Conservation (phyloP, 2,797 vertebrate species). For the Phoxinus dragarum region DNA sequence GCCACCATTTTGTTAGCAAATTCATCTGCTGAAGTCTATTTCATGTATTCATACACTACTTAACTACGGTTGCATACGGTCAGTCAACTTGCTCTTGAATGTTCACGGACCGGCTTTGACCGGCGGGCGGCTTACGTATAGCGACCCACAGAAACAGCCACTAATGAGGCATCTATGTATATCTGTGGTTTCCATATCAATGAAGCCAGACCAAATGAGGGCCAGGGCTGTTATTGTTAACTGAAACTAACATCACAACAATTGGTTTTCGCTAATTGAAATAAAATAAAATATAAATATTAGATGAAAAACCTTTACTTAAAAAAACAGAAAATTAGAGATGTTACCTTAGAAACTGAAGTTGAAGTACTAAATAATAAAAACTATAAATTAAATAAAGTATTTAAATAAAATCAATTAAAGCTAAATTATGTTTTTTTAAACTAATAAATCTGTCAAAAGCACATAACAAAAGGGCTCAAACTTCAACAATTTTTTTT, state of each 20-base stretch:
- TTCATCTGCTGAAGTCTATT: too few species aligned
- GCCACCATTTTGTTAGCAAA: too few species aligned
- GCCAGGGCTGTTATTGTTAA: background rate
- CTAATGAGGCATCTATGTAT: too few species aligned
- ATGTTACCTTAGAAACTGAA: background rate
- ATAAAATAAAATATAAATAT: conserved; percentile 24
- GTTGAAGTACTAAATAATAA: background rate
- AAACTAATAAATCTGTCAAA: background rate
- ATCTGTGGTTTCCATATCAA: background rate
- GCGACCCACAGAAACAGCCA: too few species aligned
- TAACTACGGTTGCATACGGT: too few species aligned
- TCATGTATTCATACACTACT: too few species aligned
- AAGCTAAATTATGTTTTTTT: background rate
- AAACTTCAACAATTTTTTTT: background rate
- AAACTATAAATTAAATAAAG: background rate
- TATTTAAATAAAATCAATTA: background rate
- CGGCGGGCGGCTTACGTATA: too few species aligned
- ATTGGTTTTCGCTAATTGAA: background rate
- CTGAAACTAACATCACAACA: too few species aligned
- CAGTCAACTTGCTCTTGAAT: too few species aligned
- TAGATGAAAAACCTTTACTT: background rate
- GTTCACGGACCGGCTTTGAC: too few species aligned
- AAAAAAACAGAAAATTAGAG: too few species aligned
- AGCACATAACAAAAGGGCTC: background rate
- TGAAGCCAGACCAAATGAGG: background rate